Evolutionary conservation across 1,140 invertebrate species (phyloP), one percentile per base, ranked within the genome.

Genomic region (Cyrtorhinus lividipennis): DNA sequence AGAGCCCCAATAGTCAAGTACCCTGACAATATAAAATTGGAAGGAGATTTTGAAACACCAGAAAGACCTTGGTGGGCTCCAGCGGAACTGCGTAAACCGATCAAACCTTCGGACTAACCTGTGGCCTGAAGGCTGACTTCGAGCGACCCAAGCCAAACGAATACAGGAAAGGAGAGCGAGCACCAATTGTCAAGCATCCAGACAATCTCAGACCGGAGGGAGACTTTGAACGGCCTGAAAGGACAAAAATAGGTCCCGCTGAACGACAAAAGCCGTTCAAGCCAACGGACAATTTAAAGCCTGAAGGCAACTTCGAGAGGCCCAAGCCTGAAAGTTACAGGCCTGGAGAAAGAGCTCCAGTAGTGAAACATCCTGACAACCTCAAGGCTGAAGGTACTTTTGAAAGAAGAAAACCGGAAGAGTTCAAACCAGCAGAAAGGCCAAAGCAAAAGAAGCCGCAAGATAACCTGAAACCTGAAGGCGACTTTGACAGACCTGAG

Each of bases 381-480:
- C 66, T 81, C 1, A 67, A 67, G 65, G 75, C 77, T 2, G 81
- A 82, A 72, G 80, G 80, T 25, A 76, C 78, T 3, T 82, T 83
- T 68, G 72, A 72, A 45, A 66, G 68, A 15, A 68, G 72, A 24
- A 44, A 22, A 56, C 62, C 53, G 44, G 65, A 66, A 10, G 69
- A 75, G 15, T 77, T 73, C 69, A 66, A 65, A 27, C 73, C 72
- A n/a, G 64, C 62, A n/a, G 69, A 70, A 18, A 15, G 74, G 70
- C 65, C 63, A 69, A 56, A 64, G 68, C 66, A 73, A 1, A 73
- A 71, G 56, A 76, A 76, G 68, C 77, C 72, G 12, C 61, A 70
- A 60, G 80, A 81, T 62, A 79, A 80, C 66, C 64, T 78, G 0
- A 63, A 70, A 24, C 71, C 73, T 0, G 76, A 78, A 67, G 77